These are phyloP conservation scores for Parthenolecanium corni DNA, from an alignment of 2,888 invertebrate species.

Conservation along the genomic window DNA sequence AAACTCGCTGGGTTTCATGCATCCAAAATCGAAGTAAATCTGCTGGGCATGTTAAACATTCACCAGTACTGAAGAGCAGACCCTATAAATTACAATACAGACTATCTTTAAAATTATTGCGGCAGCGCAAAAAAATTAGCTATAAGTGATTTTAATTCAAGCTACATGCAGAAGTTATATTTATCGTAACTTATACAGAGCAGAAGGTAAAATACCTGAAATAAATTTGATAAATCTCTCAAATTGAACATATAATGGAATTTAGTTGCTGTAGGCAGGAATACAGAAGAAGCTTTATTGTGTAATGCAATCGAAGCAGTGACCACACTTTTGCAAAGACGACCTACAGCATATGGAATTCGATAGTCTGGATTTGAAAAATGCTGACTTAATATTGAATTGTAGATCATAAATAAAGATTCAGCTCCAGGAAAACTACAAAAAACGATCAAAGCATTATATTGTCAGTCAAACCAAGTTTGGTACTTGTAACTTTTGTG, in stretches of 20 bases:
- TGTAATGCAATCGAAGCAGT: conserved; percentile 73
- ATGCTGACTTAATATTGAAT: conserved; percentile 77
- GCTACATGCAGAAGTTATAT: conserved; percentile 1
- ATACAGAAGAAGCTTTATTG: conserved; percentile 72
- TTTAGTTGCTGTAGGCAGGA: conserved; percentile 89
- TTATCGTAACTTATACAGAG: neutral
- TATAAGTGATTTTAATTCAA: too few relatives aligned
- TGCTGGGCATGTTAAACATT: conserved; percentile 64
- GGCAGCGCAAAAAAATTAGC: too few relatives aligned
- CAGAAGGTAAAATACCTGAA: conserved; percentile 52
- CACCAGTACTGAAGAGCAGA: conserved; percentile 76
- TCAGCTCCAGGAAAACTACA: conserved; percentile 62
- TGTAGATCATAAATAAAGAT: conserved; percentile 76
- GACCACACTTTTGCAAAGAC: conserved; percentile 59
- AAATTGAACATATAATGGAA: conserved; percentile 95
- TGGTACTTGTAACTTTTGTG: neutral
- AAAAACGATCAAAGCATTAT: neutral
- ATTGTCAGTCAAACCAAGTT: neutral
- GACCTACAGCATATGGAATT: conserved; percentile 56
- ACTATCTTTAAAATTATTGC: too few relatives aligned
- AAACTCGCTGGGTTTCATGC: conserved; percentile 87
- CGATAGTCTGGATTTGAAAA: conserved; percentile 68
- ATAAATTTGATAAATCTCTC: conserved; percentile 86
- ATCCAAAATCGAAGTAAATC: conserved; percentile 85
- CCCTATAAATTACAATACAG: conserved; percentile 62